These are phyloP conservation scores for Syritta pipiens DNA, from an alignment of 2,888 invertebrate species.

Conservation along the genomic window DNA sequence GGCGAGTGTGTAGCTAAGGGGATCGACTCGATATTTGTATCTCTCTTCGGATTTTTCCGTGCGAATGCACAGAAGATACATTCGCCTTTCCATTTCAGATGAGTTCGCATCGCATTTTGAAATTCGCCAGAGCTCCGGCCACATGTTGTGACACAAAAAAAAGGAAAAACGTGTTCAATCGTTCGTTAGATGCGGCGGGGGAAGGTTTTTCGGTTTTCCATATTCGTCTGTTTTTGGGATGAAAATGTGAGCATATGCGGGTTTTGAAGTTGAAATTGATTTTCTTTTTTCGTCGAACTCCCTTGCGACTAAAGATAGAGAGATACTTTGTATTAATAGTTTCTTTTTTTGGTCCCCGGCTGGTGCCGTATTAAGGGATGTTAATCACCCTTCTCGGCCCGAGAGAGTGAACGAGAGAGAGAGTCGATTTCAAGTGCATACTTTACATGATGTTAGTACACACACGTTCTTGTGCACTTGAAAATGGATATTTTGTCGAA, in stretches of 20 bases:
- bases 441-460: conserved; percentile 60
- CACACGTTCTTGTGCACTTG: conserved; percentile 29
- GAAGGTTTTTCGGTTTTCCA: conserved; percentile 21
- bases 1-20: conserved; percentile 10
- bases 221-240: conserved; percentile 1
- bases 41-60: conserved; percentile 32
- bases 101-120: conserved; percentile 17
- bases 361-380: conserved; percentile 53
- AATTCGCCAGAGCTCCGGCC: conserved; percentile 21
- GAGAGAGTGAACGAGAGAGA: conserved; percentile 26
- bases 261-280: conserved; percentile 61
- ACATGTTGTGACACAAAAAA: conserved; percentile 61
- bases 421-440: conserved; percentile 60
- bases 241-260: conserved; percentile 68
- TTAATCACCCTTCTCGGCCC: conserved; percentile 55
- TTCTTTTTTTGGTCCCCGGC: background rate
- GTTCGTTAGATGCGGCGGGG: conserved; percentile 45
- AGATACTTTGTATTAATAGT: conserved; percentile 19
- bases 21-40: too few relatives aligned
- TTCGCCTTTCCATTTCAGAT: background rate
- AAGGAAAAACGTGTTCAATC: conserved; percentile 68
- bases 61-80: conserved; percentile 33
- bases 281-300: conserved; percentile 33
- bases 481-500: conserved; percentile 52
- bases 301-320: conserved; percentile 40